Evolutionary conservation across 2,888 invertebrate species (phyloP), one percentile per base, ranked within the genome.

Genomic region (Alsophila aescularia): DNA sequence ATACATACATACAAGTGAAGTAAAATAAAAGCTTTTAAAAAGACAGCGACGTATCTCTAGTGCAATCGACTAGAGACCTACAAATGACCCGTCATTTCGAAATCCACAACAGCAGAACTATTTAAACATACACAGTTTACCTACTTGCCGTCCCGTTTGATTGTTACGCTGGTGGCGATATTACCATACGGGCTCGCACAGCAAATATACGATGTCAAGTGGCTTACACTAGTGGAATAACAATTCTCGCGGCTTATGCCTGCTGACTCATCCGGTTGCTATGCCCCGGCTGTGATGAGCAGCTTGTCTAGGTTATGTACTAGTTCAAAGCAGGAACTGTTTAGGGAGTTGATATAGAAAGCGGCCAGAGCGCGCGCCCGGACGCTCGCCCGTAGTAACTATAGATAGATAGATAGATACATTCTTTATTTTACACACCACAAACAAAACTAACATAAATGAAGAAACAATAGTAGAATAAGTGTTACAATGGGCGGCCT

Each of bases 161-260:
- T 73, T 72, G 66, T 64, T 64, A 61, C 54, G 39, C 51, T 48
- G 42, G 27, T 36, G 48, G 47, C 42, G 42, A 60, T 67, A 66
- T 65, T 63, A 66, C 44, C 62, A 65, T 74, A 74, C 73, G 74
- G 74, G 72, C 55, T 52, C 61, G 66, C 66, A 67, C 4, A 29
- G 44, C 52, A 70, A 72, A 72, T 70, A 65, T 70, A 72, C 75
- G 69, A 70, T 71, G 69, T 69, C 68, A 63, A 64, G 64, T 66
- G 66, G 62, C 60, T 64, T 64, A 74, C 73, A 74, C 66, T 69
- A 53, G 53, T 52, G 41, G 77, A 75, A 75, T 76, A 73, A 67
- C 63, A 70, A 76, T 49, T 59, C 53, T 48, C 29, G 44, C 13
- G 45, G 62, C 69, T 64, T 70, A 66, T 71, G 69, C 67, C 56